Percentiles rank a stretch among this genome's conserved stretches.
Evolutionary conservation across 2,888 invertebrate species (phyloP).

Genomic region (Heliconius ethilla): DNA sequence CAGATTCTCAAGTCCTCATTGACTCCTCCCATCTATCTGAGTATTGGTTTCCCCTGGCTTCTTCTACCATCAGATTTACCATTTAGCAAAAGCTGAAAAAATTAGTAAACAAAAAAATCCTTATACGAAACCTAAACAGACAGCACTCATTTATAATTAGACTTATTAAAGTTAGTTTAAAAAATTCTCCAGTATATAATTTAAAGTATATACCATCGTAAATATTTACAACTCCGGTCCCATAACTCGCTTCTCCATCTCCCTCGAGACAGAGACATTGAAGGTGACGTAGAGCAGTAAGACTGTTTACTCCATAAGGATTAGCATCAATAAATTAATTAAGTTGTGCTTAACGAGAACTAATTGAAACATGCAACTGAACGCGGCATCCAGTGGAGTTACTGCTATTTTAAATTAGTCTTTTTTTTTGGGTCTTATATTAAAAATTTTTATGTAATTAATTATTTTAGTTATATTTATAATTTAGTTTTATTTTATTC

Average conservation of each 20-base stretch:
- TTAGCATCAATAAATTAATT: conserved; percentile 39
- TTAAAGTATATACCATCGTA: conserved; percentile 12
- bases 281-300: conserved; percentile 46
- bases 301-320: conserved; percentile 38
- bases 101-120: too few species aligned
- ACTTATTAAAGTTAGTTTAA: not conserved
- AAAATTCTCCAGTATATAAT: conserved; percentile 9
- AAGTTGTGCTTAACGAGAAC: conserved; percentile 32
- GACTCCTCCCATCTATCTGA: too few species aligned
- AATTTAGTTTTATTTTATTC: too few species aligned
- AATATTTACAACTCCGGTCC: conserved; percentile 30
- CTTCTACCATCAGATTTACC: too few species aligned
- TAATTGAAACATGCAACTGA: conserved; percentile 31
- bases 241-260: conserved; percentile 30
- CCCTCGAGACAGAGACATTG: conserved; percentile 42
- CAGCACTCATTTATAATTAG: not conserved
- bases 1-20: too few species aligned
- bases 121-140: not conserved
- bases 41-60: too few species aligned
- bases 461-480: too few species aligned
- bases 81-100: too few species aligned
- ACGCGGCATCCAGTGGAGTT: not conserved
- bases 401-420: not conserved
- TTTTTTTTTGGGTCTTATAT: not conserved
- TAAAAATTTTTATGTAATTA: too few species aligned